Conservation (phyloP, 2,888 invertebrate species). For the Ctenicera cuprea region DNA sequence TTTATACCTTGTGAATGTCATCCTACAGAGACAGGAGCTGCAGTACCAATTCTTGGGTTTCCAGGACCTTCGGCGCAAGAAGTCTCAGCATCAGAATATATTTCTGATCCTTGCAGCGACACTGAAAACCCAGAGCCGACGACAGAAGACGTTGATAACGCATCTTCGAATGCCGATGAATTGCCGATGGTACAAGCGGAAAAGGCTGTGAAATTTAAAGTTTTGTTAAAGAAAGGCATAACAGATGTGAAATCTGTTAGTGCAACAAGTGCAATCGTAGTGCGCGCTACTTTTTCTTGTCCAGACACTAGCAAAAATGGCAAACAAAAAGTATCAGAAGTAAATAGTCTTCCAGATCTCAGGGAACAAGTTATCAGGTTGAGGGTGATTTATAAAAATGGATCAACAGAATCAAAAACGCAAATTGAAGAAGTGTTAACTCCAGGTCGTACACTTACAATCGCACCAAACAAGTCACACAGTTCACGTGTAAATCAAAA, state of each 20-base stretch:
- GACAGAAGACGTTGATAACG: not conserved
- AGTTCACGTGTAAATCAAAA: constrained; percentile 13
- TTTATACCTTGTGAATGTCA: constrained; percentile 62
- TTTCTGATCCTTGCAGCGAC: not conserved
- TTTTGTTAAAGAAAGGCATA: constrained; percentile 23
- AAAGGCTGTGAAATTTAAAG: constrained; percentile 44
- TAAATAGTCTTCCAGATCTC: constrained; percentile 29
- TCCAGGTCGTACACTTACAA: constrained; percentile 1
- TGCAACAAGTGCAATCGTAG: constrained; percentile 17
- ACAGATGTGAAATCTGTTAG: constrained; percentile 29
- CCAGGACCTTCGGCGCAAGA: not conserved
- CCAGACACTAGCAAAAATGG: constrained; percentile 27
- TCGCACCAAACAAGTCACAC: constrained; percentile 18
- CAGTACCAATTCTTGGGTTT: constrained; percentile 57
- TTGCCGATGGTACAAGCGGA: constrained; percentile 19
- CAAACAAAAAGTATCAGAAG: not conserved
- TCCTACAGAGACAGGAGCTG: constrained; percentile 60
- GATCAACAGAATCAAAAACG: constrained; percentile 30
- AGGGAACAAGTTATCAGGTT: constrained; percentile 50
- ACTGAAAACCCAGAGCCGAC: not conserved
- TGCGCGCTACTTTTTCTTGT: constrained; percentile 42
- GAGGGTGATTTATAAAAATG: constrained; percentile 42
- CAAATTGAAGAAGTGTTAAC: constrained; percentile 18
- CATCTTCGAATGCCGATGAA: not conserved
- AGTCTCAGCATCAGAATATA: not conserved